phyloP scores from a whole-genome alignment of 2,888 invertebrate genomes.

The Ramazzottius varieornatus region DNA sequence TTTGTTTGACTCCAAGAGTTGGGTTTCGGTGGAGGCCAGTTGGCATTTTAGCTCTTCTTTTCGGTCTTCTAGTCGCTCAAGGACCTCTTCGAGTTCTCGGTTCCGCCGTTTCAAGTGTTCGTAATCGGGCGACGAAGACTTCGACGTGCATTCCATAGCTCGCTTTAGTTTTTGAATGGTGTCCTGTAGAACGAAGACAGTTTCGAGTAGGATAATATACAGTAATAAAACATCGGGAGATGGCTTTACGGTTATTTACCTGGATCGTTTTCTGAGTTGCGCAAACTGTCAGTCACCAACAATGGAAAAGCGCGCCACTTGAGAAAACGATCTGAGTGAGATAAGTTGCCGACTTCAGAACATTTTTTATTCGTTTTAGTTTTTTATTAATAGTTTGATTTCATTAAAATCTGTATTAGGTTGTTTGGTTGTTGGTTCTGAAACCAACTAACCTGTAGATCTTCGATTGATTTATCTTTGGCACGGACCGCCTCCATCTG shows the following conservation, averaged over 20 bases:
- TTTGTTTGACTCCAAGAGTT: neutral
- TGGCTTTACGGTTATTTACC: too few species aligned
- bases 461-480: neutral
- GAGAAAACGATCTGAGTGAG: too few species aligned
- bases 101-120: neutral
- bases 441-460: neutral
- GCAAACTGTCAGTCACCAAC: too few species aligned
- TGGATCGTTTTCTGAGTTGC: too few species aligned
- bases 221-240: too few species aligned
- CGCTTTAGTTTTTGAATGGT: neutral
- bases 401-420: too few species aligned
- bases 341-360: too few species aligned
- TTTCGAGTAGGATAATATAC: too few species aligned
- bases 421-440: too few species aligned
- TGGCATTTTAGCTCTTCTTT: neutral
- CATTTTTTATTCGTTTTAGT: too few species aligned
- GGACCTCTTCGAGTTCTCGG: constrained; percentile 1
- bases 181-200: neutral
- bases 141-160: neutral
- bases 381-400: too few species aligned
- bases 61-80: neutral
- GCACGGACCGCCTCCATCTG: neutral
- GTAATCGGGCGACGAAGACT: neutral
- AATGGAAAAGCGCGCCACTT: too few species aligned
- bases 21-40: neutral